A percentile compares a stretch with the other conserved stretches of the same genome.
Conservation (phyloP, 2,888 invertebrate species). For the Eilema depressum region DNA sequence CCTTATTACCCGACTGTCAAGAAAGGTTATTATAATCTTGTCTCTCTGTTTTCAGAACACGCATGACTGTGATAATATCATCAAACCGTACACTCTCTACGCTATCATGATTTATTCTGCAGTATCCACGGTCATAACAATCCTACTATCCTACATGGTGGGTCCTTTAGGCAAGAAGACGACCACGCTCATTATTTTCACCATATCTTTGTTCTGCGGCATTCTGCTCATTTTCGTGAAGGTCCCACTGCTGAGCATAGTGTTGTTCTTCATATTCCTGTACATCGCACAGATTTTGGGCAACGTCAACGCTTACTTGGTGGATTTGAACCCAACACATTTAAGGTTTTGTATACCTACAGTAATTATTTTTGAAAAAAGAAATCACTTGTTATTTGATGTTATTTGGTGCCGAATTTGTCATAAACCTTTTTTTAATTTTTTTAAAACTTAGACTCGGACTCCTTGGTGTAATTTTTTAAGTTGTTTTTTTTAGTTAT, state of each 20-base stretch:
- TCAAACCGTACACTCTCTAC: constrained; percentile 70
- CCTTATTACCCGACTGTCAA: too few relatives aligned
- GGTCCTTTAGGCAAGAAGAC: constrained; percentile 67
- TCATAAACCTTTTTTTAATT: too few relatives aligned
- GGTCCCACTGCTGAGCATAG: constrained; percentile 70
- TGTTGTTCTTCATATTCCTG: constrained; percentile 70
- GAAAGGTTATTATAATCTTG: too few relatives aligned
- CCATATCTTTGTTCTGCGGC: constrained; percentile 59
- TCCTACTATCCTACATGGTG: constrained; percentile 69
- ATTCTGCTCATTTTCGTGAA: constrained; percentile 64
- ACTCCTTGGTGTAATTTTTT: too few relatives aligned
- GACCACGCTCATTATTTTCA: constrained; percentile 65
- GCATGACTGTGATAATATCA: constrained; percentile 65
- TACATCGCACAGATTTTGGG: constrained; percentile 73
- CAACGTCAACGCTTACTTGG: constrained; percentile 74
- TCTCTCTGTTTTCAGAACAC: constrained; percentile 47
- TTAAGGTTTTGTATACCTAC: constrained; percentile 62
- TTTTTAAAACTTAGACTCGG: too few relatives aligned
- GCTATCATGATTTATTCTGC: constrained; percentile 75
- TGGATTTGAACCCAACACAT: constrained; percentile 78
- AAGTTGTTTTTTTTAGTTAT: too few relatives aligned
- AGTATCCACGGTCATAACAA: constrained; percentile 56
- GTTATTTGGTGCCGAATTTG: too few relatives aligned
- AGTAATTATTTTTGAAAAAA: too few relatives aligned
- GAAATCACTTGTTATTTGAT: too few relatives aligned